Evolutionary conservation across 2,797 vertebrate genomes (phyloP).

Genomic region (Syndactyla subalaris): DNA sequence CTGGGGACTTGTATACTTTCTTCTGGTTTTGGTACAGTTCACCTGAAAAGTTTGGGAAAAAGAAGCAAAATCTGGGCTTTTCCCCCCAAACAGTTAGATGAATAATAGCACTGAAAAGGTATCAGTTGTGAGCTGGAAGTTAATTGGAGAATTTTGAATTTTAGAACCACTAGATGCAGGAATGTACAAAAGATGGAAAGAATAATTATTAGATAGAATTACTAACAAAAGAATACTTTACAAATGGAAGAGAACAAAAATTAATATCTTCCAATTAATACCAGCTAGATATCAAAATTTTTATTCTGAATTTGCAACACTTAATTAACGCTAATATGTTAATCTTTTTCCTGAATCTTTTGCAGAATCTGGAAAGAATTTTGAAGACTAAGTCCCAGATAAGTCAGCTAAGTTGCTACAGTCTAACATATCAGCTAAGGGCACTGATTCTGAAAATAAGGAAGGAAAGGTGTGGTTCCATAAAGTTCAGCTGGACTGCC

Average conservation of each 20-base stretch:
- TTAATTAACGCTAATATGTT: too few species aligned
- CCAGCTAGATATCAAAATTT: neutral
- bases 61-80: neutral
- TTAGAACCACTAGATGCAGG: neutral
- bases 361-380: neutral
- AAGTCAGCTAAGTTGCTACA: neutral
- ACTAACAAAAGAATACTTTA: neutral
- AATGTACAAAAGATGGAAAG: neutral
- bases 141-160: neutral
- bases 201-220: neutral
- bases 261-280: neutral
- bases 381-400: neutral
- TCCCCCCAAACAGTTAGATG: neutral
- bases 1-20: constrained; percentile 67
- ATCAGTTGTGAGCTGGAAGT: constrained; percentile 27
- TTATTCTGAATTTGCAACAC: neutral
- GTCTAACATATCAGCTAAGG: neutral
- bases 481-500: neutral
- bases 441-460: neutral
- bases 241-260: neutral
- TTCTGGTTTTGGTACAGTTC: constrained; percentile 56
- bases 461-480: neutral
- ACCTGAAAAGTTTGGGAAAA: neutral
- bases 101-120: constrained; percentile 23
- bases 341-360: neutral